phyloP scores from a whole-genome alignment of 2,113 vertebrate species.

The Odontophorus gujanensis region DNA sequence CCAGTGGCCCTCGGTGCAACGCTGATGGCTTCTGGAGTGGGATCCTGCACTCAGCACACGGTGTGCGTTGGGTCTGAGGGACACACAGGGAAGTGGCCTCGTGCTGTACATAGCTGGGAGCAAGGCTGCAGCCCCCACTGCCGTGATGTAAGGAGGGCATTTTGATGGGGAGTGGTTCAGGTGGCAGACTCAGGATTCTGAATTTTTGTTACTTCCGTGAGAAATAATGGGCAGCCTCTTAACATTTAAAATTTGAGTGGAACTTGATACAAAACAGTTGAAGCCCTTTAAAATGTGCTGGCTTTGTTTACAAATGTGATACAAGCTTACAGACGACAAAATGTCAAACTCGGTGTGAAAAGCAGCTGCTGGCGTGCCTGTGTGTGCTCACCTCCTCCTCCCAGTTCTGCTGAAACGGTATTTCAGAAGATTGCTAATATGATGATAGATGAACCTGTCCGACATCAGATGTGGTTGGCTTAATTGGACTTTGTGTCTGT shows the following conservation, averaged over 20 bases:
- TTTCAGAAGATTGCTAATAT: not conserved
- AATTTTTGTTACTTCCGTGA: not conserved
- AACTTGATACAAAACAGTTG: not conserved
- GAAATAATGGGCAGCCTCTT: not conserved
- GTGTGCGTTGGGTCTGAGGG: accelerated
- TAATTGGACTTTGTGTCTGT: not conserved
- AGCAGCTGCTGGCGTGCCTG: not conserved
- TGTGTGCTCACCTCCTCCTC: not conserved
- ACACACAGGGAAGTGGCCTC: not conserved
- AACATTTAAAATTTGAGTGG: not conserved
- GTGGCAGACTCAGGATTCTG: not conserved
- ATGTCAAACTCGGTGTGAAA: not conserved
- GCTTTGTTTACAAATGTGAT: not conserved
- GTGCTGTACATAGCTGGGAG: not conserved
- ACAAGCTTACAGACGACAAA: not conserved
- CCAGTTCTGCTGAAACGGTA: not conserved
- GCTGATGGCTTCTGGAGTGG: not conserved
- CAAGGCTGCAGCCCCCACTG: too few relatives aligned
- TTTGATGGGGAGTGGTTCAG: not conserved
- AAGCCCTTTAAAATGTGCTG: not conserved
- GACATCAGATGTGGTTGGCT: accelerated
- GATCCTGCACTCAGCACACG: accelerated
- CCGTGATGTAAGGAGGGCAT: not conserved
- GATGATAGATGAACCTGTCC: not conserved
- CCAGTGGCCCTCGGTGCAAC: not conserved